Evolutionary conservation across 2,888 invertebrate genomes (phyloP).

Genomic region (Ormyrus nitidulus): DNA sequence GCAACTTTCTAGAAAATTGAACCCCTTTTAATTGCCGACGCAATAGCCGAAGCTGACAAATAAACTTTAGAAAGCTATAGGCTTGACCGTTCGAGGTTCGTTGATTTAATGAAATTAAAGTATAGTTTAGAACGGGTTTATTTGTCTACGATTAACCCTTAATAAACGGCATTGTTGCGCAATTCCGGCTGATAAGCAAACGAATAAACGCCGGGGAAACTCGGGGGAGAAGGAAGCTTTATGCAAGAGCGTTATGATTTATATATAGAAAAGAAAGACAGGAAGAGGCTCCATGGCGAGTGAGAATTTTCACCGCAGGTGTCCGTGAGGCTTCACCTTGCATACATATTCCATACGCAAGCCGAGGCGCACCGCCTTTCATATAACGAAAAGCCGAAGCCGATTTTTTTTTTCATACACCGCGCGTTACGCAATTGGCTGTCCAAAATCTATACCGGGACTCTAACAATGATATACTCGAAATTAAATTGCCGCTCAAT

Average conservation of each 20-base stretch:
- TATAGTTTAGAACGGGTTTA: not conserved
- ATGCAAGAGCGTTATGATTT: constrained; percentile 25
- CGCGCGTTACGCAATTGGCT: not conserved
- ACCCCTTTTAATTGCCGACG: too few species aligned
- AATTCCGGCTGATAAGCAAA: too few species aligned
- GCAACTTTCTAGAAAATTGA: too few species aligned
- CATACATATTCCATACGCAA: not conserved
- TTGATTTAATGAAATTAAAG: not conserved
- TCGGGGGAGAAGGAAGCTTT: not conserved
- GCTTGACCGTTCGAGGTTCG: too few species aligned
- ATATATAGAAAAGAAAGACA: constrained; percentile 9
- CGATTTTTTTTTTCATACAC: not conserved
- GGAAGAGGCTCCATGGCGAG: constrained; percentile 13
- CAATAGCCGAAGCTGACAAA: too few species aligned
- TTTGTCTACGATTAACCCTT: not conserved
- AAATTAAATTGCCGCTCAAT: too few species aligned
- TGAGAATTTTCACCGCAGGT: constrained; percentile 37
- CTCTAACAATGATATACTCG: too few species aligned
- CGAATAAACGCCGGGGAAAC: too few species aligned
- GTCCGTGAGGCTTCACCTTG: constrained; percentile 34
- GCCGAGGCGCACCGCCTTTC: not conserved
- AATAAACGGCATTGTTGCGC: too few species aligned
- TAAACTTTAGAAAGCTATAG: too few species aligned
- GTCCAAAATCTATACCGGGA: too few species aligned
- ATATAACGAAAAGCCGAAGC: not conserved